Percentiles rank a stretch among this genome's conserved stretches.
These are phyloP conservation scores for Smittia sp. DNA, from an alignment of 2,888 invertebrate genomes.

Conservation along the genomic window DNA sequence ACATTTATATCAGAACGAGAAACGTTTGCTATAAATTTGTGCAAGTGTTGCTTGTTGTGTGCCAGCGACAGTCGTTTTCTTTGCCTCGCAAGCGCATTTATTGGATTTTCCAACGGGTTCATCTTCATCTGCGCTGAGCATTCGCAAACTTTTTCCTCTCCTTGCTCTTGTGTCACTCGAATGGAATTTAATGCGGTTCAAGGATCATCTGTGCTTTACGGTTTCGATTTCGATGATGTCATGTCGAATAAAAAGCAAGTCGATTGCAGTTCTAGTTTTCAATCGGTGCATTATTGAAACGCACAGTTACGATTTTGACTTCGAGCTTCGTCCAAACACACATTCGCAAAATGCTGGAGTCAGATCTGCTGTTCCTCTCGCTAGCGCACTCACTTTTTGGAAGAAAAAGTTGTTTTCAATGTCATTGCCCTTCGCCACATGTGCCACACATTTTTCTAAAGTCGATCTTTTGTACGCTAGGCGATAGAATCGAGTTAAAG, in stretches of 20 bases:
- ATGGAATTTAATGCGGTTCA: neutral
- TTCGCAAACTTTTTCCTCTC: neutral
- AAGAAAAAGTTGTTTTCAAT: conserved; percentile 32
- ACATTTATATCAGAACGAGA: conserved; percentile 14
- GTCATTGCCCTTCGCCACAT: conserved; percentile 36
- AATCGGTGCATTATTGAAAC: neutral
- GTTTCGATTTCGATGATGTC: neutral
- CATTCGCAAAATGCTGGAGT: neutral
- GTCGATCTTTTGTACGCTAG: neutral
- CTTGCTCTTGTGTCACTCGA: neutral
- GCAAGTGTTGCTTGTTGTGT: conserved; percentile 14
- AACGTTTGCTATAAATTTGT: conserved; percentile 33
- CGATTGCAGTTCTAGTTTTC: neutral
- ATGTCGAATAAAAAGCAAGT: neutral
- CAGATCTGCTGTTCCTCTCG: neutral
- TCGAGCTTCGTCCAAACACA: neutral
- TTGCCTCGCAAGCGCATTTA: neutral
- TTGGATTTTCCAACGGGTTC: neutral
- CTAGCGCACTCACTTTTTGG: neutral
- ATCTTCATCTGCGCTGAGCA: neutral
- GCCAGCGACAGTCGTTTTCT: conserved; percentile 18
- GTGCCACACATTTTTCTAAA: neutral
- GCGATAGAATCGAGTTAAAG: too few relatives aligned
- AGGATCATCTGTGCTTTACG: neutral
- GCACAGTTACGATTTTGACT: too few relatives aligned